Conservation (phyloP, 2,113 vertebrate genomes). For the Alethe diademata region DNA sequence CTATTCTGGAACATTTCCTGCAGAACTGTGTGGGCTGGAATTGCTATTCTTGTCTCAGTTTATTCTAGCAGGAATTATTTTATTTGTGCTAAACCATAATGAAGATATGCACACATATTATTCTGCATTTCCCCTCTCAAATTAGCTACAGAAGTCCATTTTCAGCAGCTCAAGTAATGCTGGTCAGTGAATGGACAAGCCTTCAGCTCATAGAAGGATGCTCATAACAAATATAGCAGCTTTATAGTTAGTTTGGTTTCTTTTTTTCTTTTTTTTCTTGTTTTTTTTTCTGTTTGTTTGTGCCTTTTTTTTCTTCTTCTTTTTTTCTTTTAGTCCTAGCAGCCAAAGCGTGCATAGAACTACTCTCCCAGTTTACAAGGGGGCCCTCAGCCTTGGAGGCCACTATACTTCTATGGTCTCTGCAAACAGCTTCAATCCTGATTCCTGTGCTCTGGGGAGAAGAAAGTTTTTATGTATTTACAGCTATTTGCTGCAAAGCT, state of each 20-base stretch:
- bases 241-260: neutral
- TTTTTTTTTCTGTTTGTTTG: neutral
- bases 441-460: neutral
- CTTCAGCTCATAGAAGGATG: neutral
- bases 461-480: neutral
- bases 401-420: neutral
- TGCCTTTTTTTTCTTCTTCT: too few species aligned
- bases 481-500: neutral
- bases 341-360: neutral
- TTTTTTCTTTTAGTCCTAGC: neutral
- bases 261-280: neutral
- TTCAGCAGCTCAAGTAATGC: neutral
- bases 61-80: conserved; percentile 40
- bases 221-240: neutral
- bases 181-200: neutral
- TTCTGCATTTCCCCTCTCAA: neutral
- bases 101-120: neutral
- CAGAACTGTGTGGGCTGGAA: conserved; percentile 8
- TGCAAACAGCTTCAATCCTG: neutral
- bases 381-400: neutral
- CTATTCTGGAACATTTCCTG: neutral
- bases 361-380: neutral
- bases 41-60: conserved; percentile 40
- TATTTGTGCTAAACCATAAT: conserved; percentile 6
- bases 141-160: neutral